These are phyloP conservation scores for Caenorhabditis inopinata DNA, from an alignment of 1,140 invertebrate species.

Conservation along the genomic window DNA sequence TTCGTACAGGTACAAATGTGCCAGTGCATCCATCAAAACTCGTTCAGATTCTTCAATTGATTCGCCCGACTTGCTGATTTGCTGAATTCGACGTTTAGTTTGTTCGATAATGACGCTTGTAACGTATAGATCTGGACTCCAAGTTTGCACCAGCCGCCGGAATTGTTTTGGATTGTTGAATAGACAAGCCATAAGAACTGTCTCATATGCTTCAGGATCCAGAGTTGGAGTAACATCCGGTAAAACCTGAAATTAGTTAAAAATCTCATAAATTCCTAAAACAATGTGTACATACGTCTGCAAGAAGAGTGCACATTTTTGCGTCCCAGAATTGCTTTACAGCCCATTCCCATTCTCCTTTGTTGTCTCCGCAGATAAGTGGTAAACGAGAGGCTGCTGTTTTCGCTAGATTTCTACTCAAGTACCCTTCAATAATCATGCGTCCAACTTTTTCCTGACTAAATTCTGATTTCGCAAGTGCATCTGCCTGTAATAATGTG, in stretches of 20 bases:
- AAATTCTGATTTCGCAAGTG: neutral
- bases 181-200: slow-evolving; percentile 89
- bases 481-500: neutral
- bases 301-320: slow-evolving; percentile 34
- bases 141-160: slow-evolving; percentile 81
- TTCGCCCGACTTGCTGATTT: neutral
- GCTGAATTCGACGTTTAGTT: slow-evolving; percentile 2
- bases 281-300: slow-evolving; percentile 15
- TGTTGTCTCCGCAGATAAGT: slow-evolving; percentile 66
- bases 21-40: slow-evolving; percentile 71
- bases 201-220: slow-evolving; percentile 85
- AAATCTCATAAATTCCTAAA: too few species aligned
- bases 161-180: slow-evolving; percentile 77
- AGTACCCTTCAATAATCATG: slow-evolving; percentile 7
- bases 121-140: slow-evolving; percentile 83
- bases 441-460: neutral
- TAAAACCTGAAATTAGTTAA: slow-evolving; percentile 67
- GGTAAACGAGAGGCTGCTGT: neutral
- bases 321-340: slow-evolving; percentile 85
- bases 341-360: slow-evolving; percentile 88
- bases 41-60: neutral
- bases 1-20: slow-evolving; percentile 85
- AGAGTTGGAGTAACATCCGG: slow-evolving; percentile 73
- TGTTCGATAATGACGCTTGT: slow-evolving; percentile 60
- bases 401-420: neutral